Conservation (phyloP, 2,797 vertebrate genomes). For the Pseudochirops cupreus region DNA sequence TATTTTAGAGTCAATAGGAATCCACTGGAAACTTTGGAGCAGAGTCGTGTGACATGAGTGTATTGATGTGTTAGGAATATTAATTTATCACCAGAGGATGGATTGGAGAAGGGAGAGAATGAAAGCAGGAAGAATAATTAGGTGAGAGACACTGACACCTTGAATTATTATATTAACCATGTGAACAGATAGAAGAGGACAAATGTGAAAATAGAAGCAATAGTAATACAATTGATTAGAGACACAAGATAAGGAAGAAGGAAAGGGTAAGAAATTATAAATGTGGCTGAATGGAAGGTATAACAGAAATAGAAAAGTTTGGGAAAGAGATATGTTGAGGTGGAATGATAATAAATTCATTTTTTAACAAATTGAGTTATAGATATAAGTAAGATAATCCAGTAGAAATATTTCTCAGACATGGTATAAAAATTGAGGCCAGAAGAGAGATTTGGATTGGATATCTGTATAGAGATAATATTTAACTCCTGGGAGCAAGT, state of each 20-base stretch:
- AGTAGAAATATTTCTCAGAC: background rate
- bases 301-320: background rate
- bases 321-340: background rate
- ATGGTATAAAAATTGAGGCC: background rate
- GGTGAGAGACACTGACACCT: background rate
- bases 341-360: background rate
- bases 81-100: background rate
- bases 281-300: background rate
- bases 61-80: background rate
- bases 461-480: background rate
- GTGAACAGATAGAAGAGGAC: background rate
- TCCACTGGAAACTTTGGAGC: background rate
- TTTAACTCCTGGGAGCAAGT: background rate
- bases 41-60: background rate
- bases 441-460: background rate
- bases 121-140: background rate
- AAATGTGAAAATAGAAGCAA: background rate
- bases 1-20: background rate
- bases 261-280: background rate
- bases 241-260: background rate
- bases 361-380: background rate
- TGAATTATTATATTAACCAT: background rate
- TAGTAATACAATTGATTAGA: background rate
- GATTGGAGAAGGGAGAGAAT: background rate
- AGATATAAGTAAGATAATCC: background rate